Base-by-base conservation (phyloP, 2,888 invertebrate genomes). In the Smittia sp. region DNA sequence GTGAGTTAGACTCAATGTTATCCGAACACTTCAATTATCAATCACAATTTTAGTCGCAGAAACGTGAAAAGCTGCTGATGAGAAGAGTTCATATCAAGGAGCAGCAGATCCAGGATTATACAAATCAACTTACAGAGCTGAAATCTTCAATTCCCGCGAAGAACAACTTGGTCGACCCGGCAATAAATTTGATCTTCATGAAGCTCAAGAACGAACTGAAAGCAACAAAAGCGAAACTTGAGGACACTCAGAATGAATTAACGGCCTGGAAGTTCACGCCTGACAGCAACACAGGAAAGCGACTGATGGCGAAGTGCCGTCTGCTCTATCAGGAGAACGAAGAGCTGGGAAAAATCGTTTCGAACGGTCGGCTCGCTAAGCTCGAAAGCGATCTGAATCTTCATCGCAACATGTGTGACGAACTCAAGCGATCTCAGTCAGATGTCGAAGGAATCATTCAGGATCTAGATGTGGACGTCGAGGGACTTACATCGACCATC, bases 221-320 rank as follows among this genome's bases (percentile, higher is more conserved):
- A 75, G 88, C 92, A 69, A 93, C 94, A 20, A 93, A 94, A 81
- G 91, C 94, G 73, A 92, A 93, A 80, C 85, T 97, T 77, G 97
- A 98, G 81, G 97, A 98, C 83, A 96, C 96, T 18, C 98, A 98
- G 83, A 96, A 95, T 83, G 98, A 98, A 85, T 85, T 98, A 63
- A 93, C 94, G 74, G 98, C 98, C 1, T 98, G 98, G 97, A 98
- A 98, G 84, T 98, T 98, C 83, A 98, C 98, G 13, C 96, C 98
- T n/a, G 98, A 98, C 83, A 97, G 96, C 76, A 96, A 96, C 85
- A 97, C 97, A 65, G 98, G 98, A 76, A 98, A 98, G 83, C 89
- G 97, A 77, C 85, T 98, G 77, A 98, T 98, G 98, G 96, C 97
- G 9, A 96, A 97, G 81, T 98, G 98, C 81, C 88, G 97, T 75